Evolutionary conservation across 2,888 invertebrate genomes (phyloP).

Genomic region (Sphecodes monilicornis): DNA sequence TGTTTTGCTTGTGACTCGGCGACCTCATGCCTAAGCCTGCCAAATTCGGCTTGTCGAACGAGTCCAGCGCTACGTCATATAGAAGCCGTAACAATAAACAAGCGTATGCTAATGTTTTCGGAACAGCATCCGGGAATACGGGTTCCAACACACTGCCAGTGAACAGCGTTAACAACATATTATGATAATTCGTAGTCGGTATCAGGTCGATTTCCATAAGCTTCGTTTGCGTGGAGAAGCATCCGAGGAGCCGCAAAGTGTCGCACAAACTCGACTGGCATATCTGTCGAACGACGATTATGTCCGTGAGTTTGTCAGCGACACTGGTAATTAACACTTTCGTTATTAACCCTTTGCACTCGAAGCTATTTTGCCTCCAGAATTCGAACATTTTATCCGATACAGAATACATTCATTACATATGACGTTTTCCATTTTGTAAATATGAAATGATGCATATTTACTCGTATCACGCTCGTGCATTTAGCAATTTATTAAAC

Average conservation of each 20-base stretch:
- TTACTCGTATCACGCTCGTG: too few species aligned
- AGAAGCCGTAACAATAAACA: conserved; percentile 94
- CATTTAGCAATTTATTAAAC: too few species aligned
- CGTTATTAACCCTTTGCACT: too few species aligned
- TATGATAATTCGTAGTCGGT: conserved; percentile 81
- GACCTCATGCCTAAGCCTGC: conserved; percentile 88
- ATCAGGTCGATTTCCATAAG: conserved; percentile 84
- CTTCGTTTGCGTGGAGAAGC: conserved; percentile 89
- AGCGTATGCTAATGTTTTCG: conserved; percentile 92
- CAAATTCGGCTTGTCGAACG: conserved; percentile 95
- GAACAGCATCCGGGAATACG: conserved; percentile 89
- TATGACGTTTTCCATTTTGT: too few species aligned
- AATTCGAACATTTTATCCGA: too few species aligned
- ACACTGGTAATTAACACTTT: neutral
- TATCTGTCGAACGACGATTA: conserved; percentile 86
- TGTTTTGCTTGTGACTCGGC: conserved; percentile 87
- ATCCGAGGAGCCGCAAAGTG: conserved; percentile 95
- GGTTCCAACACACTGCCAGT: conserved; percentile 91
- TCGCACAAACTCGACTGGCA: conserved; percentile 97
- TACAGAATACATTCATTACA: too few species aligned
- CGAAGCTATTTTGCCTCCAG: too few species aligned
- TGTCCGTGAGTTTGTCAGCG: neutral
- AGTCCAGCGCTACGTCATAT: conserved; percentile 97
- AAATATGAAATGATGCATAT: too few species aligned
- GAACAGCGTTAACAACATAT: conserved; percentile 90